Conservation (phyloP, 2,888 invertebrate genomes). For the Platycheirus rosarum region DNA sequence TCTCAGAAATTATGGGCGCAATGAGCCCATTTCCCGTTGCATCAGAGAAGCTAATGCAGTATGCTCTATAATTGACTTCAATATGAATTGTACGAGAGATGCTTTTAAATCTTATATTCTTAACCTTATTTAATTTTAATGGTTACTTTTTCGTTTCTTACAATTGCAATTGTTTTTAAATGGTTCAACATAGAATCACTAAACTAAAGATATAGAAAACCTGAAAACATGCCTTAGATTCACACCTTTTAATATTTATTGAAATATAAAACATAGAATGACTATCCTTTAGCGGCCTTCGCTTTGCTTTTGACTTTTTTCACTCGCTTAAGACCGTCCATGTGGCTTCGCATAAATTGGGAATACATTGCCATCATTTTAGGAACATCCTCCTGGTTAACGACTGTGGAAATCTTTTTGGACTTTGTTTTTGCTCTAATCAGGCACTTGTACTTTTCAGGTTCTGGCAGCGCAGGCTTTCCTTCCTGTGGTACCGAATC, state of each 20-base stretch:
- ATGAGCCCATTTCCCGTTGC: no score
- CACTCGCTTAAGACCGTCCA: conserved; percentile 95
- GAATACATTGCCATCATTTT: conserved; percentile 97
- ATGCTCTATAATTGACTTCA: no score
- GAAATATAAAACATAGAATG: no score
- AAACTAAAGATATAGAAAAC: conserved; percentile 43
- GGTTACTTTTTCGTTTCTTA: conserved; percentile 45
- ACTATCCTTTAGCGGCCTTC: conserved; percentile 86
- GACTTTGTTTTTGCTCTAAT: conserved; percentile 90
- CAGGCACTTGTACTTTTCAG: conserved; percentile 90
- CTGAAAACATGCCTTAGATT: conserved; percentile 30
- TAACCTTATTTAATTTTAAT: no score
- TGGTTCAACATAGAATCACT: conserved; percentile 35
- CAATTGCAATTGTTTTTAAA: conserved; percentile 37
- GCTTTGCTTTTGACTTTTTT: conserved; percentile 93
- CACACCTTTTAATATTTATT: conserved; percentile 5
- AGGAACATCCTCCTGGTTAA: conserved; percentile 94
- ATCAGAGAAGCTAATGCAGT: no score
- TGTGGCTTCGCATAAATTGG: conserved; percentile 94
- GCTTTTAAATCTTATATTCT: no score
- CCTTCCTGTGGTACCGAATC: conserved; percentile 91
- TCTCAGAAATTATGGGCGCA: no score
- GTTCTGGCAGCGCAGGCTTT: conserved; percentile 85
- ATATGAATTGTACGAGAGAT: no score
- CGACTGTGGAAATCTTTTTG: conserved; percentile 86